Evolutionary conservation across 2,888 invertebrate genomes (phyloP).

Genomic region (Beris chalybata): DNA sequence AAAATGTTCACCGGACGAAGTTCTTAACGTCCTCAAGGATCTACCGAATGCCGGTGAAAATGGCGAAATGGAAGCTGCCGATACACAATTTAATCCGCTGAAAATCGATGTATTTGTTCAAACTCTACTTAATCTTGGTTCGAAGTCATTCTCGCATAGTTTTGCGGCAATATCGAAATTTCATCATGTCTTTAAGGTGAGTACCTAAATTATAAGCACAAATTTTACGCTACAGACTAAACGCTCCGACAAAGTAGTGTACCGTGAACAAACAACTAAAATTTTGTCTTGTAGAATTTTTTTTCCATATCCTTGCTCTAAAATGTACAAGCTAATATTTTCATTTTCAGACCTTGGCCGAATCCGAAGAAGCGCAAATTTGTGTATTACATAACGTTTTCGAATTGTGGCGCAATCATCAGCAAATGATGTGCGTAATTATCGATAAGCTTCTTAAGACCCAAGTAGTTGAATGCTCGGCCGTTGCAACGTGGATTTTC

Average conservation of each 20-base stretch:
- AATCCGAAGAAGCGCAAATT: constrained; percentile 94
- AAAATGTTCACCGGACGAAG: constrained; percentile 89
- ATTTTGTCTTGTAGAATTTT: no score
- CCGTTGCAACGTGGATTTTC: constrained; percentile 98
- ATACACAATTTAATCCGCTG: constrained; percentile 81
- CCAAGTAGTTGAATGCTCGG: constrained; percentile 94
- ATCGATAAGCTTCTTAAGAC: constrained; percentile 97
- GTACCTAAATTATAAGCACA: constrained; percentile 37
- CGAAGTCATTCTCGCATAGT: constrained; percentile 97
- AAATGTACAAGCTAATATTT: background rate
- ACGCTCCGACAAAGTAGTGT: background rate
- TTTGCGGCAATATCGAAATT: constrained; percentile 99
- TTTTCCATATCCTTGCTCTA: constrained; percentile 2
- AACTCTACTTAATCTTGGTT: constrained; percentile 87
- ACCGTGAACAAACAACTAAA: constrained; percentile 17
- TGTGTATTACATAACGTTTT: constrained; percentile 89
- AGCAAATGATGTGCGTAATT: constrained; percentile 95
- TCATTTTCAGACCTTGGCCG: constrained; percentile 73
- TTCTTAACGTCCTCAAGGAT: constrained; percentile 81
- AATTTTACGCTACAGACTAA: background rate
- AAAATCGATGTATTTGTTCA: constrained; percentile 98
- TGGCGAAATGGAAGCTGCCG: constrained; percentile 62
- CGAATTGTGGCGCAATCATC: constrained; percentile 94
- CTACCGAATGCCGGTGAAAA: constrained; percentile 75
- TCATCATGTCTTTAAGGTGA: constrained; percentile 84